Evolutionary conservation across 2,113 vertebrate genomes (phyloP), one percentile per base, ranked within the genome.

Genomic region (Jacana jacana): DNA sequence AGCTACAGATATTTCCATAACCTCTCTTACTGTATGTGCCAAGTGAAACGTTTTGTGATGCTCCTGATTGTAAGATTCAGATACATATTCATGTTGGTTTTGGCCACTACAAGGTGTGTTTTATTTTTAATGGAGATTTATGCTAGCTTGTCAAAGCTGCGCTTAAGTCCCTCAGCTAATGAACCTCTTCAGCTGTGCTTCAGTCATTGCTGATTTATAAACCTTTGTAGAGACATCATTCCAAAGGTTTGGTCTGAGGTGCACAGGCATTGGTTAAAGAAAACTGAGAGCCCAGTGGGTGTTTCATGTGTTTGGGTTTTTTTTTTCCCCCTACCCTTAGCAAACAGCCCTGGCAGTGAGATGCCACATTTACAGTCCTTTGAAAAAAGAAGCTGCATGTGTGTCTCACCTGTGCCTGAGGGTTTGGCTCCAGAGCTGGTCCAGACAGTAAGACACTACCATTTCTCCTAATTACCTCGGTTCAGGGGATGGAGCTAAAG

Each of bases 1-100:
- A 97, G 97, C 98, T 97, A 97, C 93, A 96, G 94, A 73, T 96
- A 98, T 96, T 97, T 98, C 97, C 94, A 90, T 95, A 95, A 97
- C 95, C 96, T 97, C 97, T 98, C 96, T 96, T 91, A 61, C 66
- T 78, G 95, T 89, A 90, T 88, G 93, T 96, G 93, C 96, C 97
- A 95, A 65, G 93, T 97, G 96, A 97, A 93, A 80, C 57, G 88
- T 94, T 95, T 89, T 93, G 96, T 97, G 93, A 95, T 95, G 97
- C 94, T 96, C 94, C 90, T 11, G 93, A 81, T 94, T 93, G 87
- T 91, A 81, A 91, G 95, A 80, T 93, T 95, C 89, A 55, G 92
- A 96, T 89, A 92, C 79, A 89, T 94, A 95, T 89, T 92, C 81
- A 72, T 64, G 51, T 93, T 93, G 86, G 66, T 91, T 97, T 97